Evolutionary conservation across 2,888 invertebrate species (phyloP).

Genomic region (Parnassius mnemosyne): DNA sequence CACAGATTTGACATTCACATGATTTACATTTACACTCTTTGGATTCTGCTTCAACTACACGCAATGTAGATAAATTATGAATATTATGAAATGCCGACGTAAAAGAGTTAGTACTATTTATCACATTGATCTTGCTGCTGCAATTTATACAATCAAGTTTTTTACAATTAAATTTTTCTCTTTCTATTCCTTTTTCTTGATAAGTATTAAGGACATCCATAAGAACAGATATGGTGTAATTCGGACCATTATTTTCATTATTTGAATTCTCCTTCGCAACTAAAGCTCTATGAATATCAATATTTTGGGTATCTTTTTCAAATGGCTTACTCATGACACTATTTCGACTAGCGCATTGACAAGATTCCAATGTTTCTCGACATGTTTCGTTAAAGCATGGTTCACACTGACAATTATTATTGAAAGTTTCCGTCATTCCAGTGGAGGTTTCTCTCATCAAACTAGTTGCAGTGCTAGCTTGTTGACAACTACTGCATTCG

Average conservation of each 20-base stretch:
- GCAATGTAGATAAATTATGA: constrained; percentile 1
- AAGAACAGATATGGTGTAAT: constrained; percentile 13
- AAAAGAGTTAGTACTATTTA: not conserved
- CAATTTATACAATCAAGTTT: not conserved
- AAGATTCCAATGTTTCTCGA: constrained; percentile 41
- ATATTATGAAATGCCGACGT: not conserved
- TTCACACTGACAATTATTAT: constrained; percentile 43
- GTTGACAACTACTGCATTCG: constrained; percentile 49
- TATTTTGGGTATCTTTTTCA: constrained; percentile 43
- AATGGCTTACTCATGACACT: constrained; percentile 48
- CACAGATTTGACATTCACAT: constrained; percentile 25
- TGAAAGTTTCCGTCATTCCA: constrained; percentile 39
- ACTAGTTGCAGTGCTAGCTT: constrained; percentile 33
- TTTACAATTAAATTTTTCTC: constrained; percentile 2
- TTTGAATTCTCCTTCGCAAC: constrained; percentile 27
- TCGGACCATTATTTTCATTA: constrained; percentile 22
- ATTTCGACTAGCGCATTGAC: constrained; percentile 45
- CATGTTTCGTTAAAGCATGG: constrained; percentile 46
- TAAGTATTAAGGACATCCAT: constrained; percentile 8
- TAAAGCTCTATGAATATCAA: constrained; percentile 46
- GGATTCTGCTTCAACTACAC: constrained; percentile 1
- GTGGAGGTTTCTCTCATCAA: constrained; percentile 47
- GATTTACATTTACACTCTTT: constrained; percentile 18
- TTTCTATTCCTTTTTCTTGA: not conserved
- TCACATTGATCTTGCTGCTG: not conserved